A percentile compares a stretch with the other conserved stretches of the same genome.
Conservation (phyloP, 2,113 vertebrate genomes). For the Danionella cerebrum region DNA sequence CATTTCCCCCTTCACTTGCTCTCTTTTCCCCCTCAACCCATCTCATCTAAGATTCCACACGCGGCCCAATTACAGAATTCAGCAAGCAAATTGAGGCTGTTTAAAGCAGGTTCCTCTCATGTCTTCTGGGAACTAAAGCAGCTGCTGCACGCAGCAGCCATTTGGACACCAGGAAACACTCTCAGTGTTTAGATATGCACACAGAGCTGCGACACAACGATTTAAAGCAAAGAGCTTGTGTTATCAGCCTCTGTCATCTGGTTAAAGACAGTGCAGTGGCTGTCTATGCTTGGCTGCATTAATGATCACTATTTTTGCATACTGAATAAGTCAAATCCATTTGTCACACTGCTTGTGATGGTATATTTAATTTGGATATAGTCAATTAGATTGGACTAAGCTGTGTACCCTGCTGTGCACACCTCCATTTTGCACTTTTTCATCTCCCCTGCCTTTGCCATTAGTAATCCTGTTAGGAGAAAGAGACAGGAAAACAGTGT, state of each 20-base stretch:
- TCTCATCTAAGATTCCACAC: slow-evolving; percentile 64
- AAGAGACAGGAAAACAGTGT: slow-evolving; percentile 67
- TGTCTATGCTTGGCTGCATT: slow-evolving; percentile 86
- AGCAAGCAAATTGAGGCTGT: slow-evolving; percentile 71
- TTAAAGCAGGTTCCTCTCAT: slow-evolving; percentile 54
- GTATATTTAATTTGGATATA: slow-evolving; percentile 99
- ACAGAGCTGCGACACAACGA: slow-evolving; percentile 8
- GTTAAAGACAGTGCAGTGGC: slow-evolving; percentile 42
- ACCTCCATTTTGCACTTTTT: slow-evolving; percentile 97
- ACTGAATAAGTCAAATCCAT: slow-evolving; percentile 99
- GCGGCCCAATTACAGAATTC: slow-evolving; percentile 71
- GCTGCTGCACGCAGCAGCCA: slow-evolving; percentile 62
- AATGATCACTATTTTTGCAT: slow-evolving; percentile 99
- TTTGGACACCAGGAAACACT: slow-evolving; percentile 56
- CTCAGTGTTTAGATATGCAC: slow-evolving; percentile 55
- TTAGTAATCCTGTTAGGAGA: slow-evolving; percentile 95
- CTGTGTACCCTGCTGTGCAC: slow-evolving; percentile 91
- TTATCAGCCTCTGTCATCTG: slow-evolving; percentile 16
- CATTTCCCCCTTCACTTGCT: slow-evolving; percentile 26
- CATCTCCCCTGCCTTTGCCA: slow-evolving; percentile 81
- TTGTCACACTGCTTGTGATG: slow-evolving; percentile 98
- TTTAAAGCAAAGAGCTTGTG: slow-evolving; percentile 9
- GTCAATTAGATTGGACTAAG: slow-evolving; percentile 99
- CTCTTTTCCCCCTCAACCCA: slow-evolving; percentile 39
- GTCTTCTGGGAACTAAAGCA: slow-evolving; percentile 70